Evolutionary conservation across 2,888 invertebrate genomes (phyloP).

Genomic region (Pseudococcus longispinus): DNA sequence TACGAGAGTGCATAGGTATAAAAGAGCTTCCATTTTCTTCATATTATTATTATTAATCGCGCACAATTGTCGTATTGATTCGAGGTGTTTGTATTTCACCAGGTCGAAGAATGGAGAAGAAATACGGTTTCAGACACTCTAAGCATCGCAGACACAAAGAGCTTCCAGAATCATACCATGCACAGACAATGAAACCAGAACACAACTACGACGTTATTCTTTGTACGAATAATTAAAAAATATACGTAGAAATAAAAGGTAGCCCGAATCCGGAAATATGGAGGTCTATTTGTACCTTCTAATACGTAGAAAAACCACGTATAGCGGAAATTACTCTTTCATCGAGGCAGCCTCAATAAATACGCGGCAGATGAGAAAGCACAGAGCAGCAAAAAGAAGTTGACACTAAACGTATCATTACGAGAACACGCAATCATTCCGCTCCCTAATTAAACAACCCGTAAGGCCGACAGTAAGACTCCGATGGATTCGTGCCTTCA

Average conservation of each 20-base stretch:
- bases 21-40: background rate
- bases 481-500: background rate
- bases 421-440: conserved; percentile 52
- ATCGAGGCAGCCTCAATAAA: background rate
- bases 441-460: conserved; percentile 53
- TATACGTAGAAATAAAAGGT: background rate
- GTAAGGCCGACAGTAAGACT: conserved; percentile 50
- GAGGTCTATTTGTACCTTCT: background rate
- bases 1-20: background rate
- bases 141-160: background rate
- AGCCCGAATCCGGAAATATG: background rate
- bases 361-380: background rate
- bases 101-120: background rate
- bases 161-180: background rate
- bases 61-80: conserved; percentile 3
- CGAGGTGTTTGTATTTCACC: conserved; percentile 10
- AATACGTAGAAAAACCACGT: background rate
- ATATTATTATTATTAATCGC: background rate
- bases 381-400: background rate
- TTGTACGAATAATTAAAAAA: background rate
- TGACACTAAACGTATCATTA: conserved; percentile 55
- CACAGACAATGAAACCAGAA: background rate
- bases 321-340: background rate
- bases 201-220: background rate
- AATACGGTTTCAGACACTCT: background rate